Conservation (phyloP, 1,140 invertebrate genomes). For the Atopsyche davidsoni region DNA sequence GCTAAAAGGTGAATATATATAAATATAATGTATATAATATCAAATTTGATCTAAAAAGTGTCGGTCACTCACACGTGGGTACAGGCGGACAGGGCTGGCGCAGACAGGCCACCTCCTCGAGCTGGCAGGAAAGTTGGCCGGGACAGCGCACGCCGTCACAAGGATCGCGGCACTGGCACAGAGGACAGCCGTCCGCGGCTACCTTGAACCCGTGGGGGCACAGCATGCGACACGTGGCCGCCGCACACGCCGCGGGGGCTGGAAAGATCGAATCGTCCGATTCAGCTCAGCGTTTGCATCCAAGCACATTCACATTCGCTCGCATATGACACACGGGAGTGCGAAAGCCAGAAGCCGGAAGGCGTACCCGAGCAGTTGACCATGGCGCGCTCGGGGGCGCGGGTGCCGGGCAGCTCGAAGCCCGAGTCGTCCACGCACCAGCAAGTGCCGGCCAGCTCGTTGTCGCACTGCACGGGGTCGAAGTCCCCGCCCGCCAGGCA, state of each 20-base stretch:
- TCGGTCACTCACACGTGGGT: slow-evolving; percentile 72
- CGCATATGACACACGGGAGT: too few species aligned
- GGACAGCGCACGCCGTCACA: slow-evolving; percentile 71
- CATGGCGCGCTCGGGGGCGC: slow-evolving; percentile 53
- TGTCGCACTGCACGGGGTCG: slow-evolving; percentile 68
- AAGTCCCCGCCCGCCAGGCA: slow-evolving; percentile 67
- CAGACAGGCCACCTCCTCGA: slow-evolving; percentile 71
- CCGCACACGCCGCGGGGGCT: slow-evolving; percentile 61
- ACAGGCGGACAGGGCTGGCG: slow-evolving; percentile 74
- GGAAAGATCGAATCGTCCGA: too few species aligned
- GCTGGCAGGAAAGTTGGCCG: slow-evolving; percentile 63
- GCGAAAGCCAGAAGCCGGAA: too few species aligned
- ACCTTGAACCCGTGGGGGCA: slow-evolving; percentile 78
- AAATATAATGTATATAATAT: too few species aligned
- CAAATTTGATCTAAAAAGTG: too few species aligned
- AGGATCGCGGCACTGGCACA: slow-evolving; percentile 75
- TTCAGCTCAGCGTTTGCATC: too few species aligned
- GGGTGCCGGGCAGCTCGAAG: slow-evolving; percentile 69
- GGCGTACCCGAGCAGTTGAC: slow-evolving; percentile 66
- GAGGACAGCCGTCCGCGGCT: slow-evolving; percentile 64
- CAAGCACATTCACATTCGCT: too few species aligned
- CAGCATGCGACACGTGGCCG: slow-evolving; percentile 79
- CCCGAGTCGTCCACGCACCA: slow-evolving; percentile 79
- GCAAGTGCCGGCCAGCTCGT: slow-evolving; percentile 59
- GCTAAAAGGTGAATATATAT: too few species aligned